Percentiles rank a stretch among this genome's conserved stretches.
phyloP scores from a whole-genome alignment of 2,888 invertebrate species.

The Yponomeuta plumbellus region DNA sequence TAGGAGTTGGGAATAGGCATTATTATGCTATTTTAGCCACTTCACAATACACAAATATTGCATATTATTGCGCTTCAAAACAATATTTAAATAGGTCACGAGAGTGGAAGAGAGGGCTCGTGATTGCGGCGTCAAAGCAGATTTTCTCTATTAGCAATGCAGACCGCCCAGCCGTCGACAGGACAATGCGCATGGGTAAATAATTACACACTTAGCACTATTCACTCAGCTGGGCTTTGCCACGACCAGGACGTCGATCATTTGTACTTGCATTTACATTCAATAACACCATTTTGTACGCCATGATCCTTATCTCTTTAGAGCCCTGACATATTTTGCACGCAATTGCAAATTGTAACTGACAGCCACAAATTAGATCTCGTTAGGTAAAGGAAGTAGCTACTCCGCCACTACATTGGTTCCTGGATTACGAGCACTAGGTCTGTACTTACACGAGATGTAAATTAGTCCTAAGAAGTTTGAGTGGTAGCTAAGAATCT shows the following conservation, averaged over 20 bases:
- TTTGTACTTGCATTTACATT: constrained; percentile 58
- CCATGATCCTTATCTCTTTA: constrained; percentile 57
- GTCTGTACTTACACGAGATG: constrained; percentile 3
- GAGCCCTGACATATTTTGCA: constrained; percentile 57
- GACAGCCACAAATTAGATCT: constrained; percentile 57
- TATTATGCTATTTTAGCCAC: too few relatives aligned
- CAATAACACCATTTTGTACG: constrained; percentile 49
- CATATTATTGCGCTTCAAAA: background rate
- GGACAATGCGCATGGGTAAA: constrained; percentile 55
- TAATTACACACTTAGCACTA: constrained; percentile 43
- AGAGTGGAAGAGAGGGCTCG: background rate
- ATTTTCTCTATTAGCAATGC: constrained; percentile 19
- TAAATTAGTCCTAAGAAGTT: constrained; percentile 10
- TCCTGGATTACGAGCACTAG: constrained; percentile 6
- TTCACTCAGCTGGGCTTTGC: constrained; percentile 41
- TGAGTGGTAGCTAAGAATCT: background rate
- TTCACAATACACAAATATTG: too few relatives aligned
- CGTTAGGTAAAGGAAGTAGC: constrained; percentile 27
- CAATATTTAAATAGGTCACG: constrained; percentile 6
- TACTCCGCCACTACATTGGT: constrained; percentile 7
- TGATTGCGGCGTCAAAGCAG: constrained; percentile 2
- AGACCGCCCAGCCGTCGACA: constrained; percentile 40
- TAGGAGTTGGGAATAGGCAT: too few relatives aligned
- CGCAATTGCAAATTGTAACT: constrained; percentile 67
- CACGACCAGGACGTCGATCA: constrained; percentile 34